Evolutionary conservation across 2,888 invertebrate genomes (phyloP), one percentile per base, ranked within the genome.

Genomic region (Mimumesa dahlbomi): DNA sequence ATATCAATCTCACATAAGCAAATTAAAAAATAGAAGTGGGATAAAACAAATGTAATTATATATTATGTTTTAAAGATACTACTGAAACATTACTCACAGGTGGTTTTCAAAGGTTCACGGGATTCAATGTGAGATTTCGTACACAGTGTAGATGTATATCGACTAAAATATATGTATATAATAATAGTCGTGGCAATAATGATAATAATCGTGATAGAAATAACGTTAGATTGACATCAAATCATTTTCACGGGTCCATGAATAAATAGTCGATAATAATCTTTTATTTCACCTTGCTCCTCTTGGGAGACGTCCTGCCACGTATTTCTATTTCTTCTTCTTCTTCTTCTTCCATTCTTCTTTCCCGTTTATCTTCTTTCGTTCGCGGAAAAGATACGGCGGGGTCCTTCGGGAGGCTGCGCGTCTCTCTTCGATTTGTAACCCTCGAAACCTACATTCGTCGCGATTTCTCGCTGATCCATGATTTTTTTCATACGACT

Each of bases 81-180:
- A n/a, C n/a, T n/a, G n/a, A n/a, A n/a, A n/a, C n/a, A n/a, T n/a
- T n/a, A n/a, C n/a, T n/a, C n/a, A n/a, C n/a, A n/a, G n/a, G n/a
- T n/a, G n/a, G n/a, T n/a, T n/a, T n/a, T n/a, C n/a, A n/a, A n/a
- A n/a, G n/a, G 42, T 16, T 21, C 11, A 11, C n/a, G 11, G 29
- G 25, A 42, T 61, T 25, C 38, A 49, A 46, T 34, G 54, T 53
- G 46, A 40, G 59, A 57, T 21, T n/a, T n/a, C 36, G 46, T 42
- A 65, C 59, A 71, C 57, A 58, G 43, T 14, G 14, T 25, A 70
- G 18, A 48, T 63, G 34, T 36, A 19, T 66, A 63, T 75, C 72
- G 74, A 74, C 81, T 78, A 72, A 76, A 81, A 76, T 80, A 78
- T 71, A 71, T 69, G 52, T 80, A 43, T 59, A 58, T 57, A 49